Percentiles rank a stretch among this genome's conserved stretches.
Conservation (phyloP, 2,113 vertebrate genomes). For the Neotragus pygmaeus region DNA sequence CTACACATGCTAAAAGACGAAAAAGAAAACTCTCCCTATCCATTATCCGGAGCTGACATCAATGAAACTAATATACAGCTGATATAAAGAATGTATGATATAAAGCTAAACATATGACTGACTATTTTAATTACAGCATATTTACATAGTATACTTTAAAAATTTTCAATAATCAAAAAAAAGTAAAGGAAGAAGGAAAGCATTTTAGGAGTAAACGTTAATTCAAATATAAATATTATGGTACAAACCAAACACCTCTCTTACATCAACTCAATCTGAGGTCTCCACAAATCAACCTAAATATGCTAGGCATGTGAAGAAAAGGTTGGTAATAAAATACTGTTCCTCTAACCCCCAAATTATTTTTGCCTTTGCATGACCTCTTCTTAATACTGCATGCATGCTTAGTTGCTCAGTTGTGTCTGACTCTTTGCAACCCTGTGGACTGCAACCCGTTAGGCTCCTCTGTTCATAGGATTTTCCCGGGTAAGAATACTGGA, state of each 20-base stretch:
- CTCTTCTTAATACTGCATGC: neutral
- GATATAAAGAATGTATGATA: neutral
- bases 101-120: neutral
- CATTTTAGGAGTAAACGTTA: neutral
- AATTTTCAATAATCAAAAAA: neutral
- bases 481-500: neutral
- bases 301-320: neutral
- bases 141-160: neutral
- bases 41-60: neutral
- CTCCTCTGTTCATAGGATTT: neutral
- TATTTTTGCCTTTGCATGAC: neutral
- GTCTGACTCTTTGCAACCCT: neutral
- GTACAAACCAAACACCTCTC: neutral
- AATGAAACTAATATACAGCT: neutral
- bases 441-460: neutral
- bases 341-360: neutral
- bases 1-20: neutral
- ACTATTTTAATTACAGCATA: constrained; percentile 6
- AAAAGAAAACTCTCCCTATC: neutral
- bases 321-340: neutral
- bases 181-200: neutral
- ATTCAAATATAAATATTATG: neutral
- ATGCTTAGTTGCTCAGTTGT: neutral
- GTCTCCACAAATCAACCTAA: neutral
- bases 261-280: neutral